Percentiles rank a stretch among this genome's conserved stretches.
These are phyloP conservation scores for Botia kubotai DNA, from an alignment of 2,797 vertebrate species.

Conservation along the genomic window DNA sequence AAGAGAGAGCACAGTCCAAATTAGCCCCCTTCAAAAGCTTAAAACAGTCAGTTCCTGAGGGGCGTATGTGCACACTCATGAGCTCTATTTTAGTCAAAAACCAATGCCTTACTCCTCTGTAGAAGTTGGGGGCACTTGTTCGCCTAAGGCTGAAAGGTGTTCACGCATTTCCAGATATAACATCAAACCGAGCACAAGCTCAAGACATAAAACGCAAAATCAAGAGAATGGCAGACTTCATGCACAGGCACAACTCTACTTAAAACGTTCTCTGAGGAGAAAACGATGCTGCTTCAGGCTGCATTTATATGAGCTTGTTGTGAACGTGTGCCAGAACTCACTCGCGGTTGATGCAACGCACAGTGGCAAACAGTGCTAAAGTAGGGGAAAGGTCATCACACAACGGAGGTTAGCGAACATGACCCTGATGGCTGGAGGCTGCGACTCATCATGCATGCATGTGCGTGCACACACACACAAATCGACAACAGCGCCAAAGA, in stretches of 20 bases:
- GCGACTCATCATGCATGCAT: constrained; percentile 16
- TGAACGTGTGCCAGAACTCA: background rate
- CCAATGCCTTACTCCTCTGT: background rate
- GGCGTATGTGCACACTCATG: background rate
- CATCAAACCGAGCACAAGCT: background rate
- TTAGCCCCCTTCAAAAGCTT: background rate
- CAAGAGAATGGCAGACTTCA: background rate
- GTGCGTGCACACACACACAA: constrained; percentile 6
- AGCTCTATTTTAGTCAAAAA: background rate
- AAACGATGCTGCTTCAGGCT: background rate
- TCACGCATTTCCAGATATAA: background rate
- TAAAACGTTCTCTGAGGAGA: constrained; percentile 9
- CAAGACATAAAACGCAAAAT: background rate
- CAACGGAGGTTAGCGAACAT: constrained; percentile 46
- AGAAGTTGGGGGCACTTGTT: background rate
- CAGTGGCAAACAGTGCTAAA: constrained; percentile 45
- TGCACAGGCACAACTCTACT: background rate
- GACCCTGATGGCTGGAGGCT: constrained; percentile 14
- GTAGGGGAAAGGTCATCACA: constrained; percentile 75
- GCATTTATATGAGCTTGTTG: constrained; percentile 20
- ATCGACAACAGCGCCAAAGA: constrained; percentile 25
- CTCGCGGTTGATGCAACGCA: background rate
- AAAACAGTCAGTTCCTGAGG: background rate
- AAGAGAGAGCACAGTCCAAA: background rate
- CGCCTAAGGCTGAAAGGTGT: background rate